A percentile compares a stretch with the other conserved stretches of the same genome.
phyloP scores from a whole-genome alignment of 1,140 invertebrate genomes.

The Plectrocnemia conspersa region DNA sequence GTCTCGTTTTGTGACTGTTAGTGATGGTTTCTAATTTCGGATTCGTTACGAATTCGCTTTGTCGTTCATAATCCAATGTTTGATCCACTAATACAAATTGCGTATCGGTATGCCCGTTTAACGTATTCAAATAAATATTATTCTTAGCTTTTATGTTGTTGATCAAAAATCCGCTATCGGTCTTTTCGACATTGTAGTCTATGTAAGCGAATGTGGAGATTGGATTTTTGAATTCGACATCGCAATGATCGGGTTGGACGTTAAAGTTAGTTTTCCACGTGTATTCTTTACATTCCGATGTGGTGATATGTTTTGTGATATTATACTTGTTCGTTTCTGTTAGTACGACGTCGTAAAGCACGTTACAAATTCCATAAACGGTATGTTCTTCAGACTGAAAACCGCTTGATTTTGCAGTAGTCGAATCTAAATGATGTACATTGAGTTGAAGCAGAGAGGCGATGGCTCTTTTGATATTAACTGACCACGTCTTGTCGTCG shows the following conservation, averaged over 20 bases:
- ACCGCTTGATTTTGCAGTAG: constrained; percentile 29
- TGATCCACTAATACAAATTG: constrained; percentile 45
- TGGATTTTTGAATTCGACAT: constrained; percentile 35
- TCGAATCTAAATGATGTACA: constrained; percentile 28
- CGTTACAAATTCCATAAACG: constrained; percentile 40
- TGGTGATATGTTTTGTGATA: constrained; percentile 14
- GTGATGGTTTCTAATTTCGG: background rate
- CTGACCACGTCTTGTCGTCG: constrained; percentile 39
- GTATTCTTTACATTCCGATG: constrained; percentile 9
- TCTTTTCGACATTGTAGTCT: constrained; percentile 38
- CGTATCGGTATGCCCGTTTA: constrained; percentile 39
- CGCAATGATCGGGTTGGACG: constrained; percentile 11
- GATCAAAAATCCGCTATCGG: constrained; percentile 37
- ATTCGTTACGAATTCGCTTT: constrained; percentile 27
- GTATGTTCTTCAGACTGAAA: constrained; percentile 42
- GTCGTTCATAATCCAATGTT: constrained; percentile 38
- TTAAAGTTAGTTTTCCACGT: constrained; percentile 21
- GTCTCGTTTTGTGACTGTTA: no score
- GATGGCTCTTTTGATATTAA: constrained; percentile 42
- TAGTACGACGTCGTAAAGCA: constrained; percentile 36
- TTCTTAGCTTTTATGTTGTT: constrained; percentile 26
- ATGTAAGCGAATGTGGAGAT: constrained; percentile 37
- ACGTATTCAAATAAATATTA: constrained; percentile 39
- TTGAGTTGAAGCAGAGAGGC: constrained; percentile 40
- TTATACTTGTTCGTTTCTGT: constrained; percentile 1